Percentiles rank a stretch among this genome's conserved stretches.
Evolutionary conservation across 2,797 vertebrate species (phyloP).

Genomic region (Sebastes melanostomus): DNA sequence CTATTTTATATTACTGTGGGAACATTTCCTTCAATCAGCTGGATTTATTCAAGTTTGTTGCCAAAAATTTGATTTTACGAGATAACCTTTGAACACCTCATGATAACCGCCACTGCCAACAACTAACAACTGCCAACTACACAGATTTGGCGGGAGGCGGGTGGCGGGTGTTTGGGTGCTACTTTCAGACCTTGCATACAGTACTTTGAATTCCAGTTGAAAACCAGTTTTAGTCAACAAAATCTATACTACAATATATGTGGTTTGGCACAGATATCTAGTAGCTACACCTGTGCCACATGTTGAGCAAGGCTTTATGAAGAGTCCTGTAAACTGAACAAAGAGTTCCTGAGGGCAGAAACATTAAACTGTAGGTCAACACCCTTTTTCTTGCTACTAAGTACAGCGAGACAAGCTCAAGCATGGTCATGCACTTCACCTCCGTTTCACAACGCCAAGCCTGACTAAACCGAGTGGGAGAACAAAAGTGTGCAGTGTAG

Average conservation of each 20-base stretch:
- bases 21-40: too few relatives aligned
- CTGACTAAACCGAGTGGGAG: neutral
- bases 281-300: neutral
- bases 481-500: neutral
- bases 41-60: too few relatives aligned
- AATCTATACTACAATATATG: too few relatives aligned
- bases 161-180: too few relatives aligned
- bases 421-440: slow-evolving; percentile 19
- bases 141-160: too few relatives aligned
- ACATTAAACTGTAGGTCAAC: slow-evolving; percentile 40
- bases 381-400: slow-evolving; percentile 24
- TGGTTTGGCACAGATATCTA: neutral
- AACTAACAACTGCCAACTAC: too few relatives aligned
- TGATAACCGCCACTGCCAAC: too few relatives aligned
- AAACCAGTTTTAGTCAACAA: neutral
- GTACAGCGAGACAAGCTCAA: slow-evolving; percentile 30
- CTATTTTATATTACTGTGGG: too few relatives aligned
- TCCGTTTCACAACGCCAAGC: slow-evolving; percentile 36
- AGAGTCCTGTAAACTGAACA: slow-evolving; percentile 19
- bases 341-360: slow-evolving; percentile 30
- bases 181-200: neutral
- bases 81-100: too few relatives aligned
- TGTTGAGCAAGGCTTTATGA: neutral
- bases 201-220: neutral
- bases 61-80: too few relatives aligned